A percentile compares a stretch with the other conserved stretches of the same genome.
Evolutionary conservation across 2,797 vertebrate genomes (phyloP).

Genomic region (Harpagifer antarcticus): DNA sequence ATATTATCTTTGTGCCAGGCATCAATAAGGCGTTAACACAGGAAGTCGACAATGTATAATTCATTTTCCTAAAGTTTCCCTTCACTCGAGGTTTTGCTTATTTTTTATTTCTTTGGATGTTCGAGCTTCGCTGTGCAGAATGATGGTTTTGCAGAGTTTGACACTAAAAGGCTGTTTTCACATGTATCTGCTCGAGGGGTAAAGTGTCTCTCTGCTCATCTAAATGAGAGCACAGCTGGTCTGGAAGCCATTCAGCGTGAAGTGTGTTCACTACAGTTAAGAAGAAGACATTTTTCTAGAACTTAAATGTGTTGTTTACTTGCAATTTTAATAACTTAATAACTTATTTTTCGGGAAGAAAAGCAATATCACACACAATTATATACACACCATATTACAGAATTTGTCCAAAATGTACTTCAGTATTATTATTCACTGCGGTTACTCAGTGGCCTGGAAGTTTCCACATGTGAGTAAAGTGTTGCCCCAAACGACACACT

Average conservation of each 20-base stretch:
- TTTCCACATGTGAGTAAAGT: too few relatives aligned
- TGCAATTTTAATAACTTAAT: too few relatives aligned
- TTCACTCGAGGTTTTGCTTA: not conserved
- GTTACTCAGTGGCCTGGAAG: constrained; percentile 36
- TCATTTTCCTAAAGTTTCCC: not conserved
- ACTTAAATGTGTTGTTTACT: too few relatives aligned
- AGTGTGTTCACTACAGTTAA: not conserved
- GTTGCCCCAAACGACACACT: constrained; percentile 3
- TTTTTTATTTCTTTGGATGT: not conserved
- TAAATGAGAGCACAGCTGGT: not conserved
- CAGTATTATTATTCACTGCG: constrained; percentile 28
- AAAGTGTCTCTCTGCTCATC: not conserved
- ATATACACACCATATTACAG: constrained; percentile 12
- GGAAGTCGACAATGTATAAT: not conserved
- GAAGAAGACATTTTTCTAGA: too few relatives aligned
- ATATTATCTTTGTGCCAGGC: not conserved
- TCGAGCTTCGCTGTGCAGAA: constrained; percentile 12
- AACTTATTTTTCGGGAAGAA: too few relatives aligned
- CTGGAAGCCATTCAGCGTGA: not conserved
- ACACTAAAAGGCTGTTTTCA: not conserved
- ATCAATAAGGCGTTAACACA: not conserved
- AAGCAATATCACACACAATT: too few relatives aligned
- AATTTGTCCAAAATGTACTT: constrained; percentile 9
- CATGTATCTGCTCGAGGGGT: not conserved
- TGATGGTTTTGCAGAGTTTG: not conserved